Conservation (phyloP, 2,113 vertebrate species). For the Anthoscopus minutus region DNA sequence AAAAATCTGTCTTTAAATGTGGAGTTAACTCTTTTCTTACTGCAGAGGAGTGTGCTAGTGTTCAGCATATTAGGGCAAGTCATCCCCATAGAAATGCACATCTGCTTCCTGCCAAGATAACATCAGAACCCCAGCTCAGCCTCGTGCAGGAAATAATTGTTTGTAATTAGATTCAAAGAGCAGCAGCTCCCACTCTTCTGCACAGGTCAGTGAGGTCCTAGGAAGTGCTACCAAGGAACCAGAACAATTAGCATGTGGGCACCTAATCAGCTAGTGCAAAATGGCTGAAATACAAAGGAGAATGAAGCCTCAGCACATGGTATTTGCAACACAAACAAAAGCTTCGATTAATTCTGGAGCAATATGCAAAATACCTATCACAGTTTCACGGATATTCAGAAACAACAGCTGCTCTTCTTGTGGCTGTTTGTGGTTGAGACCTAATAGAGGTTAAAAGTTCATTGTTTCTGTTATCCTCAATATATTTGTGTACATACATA, state of each 20-base stretch:
- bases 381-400: neutral
- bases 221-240: neutral
- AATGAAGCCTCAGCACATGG: neutral
- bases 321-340: neutral
- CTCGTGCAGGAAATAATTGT: neutral
- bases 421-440: neutral
- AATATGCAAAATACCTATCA: neutral
- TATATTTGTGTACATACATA: neutral
- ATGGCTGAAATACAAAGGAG: neutral
- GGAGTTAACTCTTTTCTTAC: neutral
- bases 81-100: neutral
- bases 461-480: neutral
- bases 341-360: neutral
- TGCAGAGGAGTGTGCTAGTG: neutral
- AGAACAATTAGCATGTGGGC: neutral
- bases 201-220: neutral
- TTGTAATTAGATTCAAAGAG: neutral
- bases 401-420: constrained; percentile 2
- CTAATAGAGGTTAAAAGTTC: neutral
- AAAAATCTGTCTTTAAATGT: neutral
- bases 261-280: neutral
- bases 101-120: neutral
- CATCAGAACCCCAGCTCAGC: neutral
- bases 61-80: neutral
- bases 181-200: neutral